A percentile compares a stretch with the other conserved stretches of the same genome.
Evolutionary conservation across 2,888 invertebrate species (phyloP).

Genomic region (Eupithecia insigniata): DNA sequence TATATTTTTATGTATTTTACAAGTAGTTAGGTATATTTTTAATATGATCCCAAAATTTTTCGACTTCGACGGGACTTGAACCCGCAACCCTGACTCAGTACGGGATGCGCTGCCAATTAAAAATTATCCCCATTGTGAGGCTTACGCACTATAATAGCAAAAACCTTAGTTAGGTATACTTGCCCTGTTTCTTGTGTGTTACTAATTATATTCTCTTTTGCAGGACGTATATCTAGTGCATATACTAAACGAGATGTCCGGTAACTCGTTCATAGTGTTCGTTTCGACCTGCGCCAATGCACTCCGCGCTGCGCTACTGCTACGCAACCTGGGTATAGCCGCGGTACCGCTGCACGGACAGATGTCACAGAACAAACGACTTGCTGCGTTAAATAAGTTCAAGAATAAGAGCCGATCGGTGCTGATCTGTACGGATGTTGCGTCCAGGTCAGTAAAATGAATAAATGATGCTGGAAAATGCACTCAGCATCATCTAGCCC

Average conservation of each 20-base stretch:
- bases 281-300: constrained; percentile 97
- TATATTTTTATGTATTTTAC: no score
- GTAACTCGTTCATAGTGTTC: constrained; percentile 98
- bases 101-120: no score
- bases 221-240: constrained; percentile 98
- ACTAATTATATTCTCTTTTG: neutral
- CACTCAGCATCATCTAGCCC: no score
- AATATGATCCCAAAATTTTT: no score
- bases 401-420: constrained; percentile 96
- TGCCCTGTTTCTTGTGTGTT: no score
- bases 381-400: constrained; percentile 98
- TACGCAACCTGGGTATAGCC: constrained; percentile 95
- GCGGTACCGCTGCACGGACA: constrained; percentile 99
- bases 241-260: constrained; percentile 96
- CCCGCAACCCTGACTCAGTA: no score
- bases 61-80: no score
- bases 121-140: no score
- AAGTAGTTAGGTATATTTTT: no score
- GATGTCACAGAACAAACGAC: constrained; percentile 98
- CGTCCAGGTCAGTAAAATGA: constrained; percentile 92
- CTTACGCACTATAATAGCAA: no score
- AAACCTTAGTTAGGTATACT: no score
- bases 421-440: constrained; percentile 99
- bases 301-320: constrained; percentile 92
- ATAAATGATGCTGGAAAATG: no score